Base-by-base conservation (phyloP, 2,888 invertebrate species). In the Orthonevra nobilis region DNA sequence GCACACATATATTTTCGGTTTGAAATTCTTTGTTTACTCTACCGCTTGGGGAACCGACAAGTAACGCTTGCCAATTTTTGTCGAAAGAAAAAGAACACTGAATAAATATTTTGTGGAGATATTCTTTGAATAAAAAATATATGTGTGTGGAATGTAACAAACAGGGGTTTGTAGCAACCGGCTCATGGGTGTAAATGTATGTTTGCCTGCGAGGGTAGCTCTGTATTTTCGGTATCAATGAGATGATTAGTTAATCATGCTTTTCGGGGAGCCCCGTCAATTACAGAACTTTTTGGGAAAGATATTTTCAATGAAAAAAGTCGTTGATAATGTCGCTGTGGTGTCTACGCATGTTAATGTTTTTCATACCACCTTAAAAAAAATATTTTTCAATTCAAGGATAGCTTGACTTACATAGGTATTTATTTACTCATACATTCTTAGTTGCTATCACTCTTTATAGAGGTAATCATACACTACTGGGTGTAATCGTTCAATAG, bases 1-100 rank as follows among this genome's bases (percentile, higher is more conserved):
- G 68, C 73, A 81, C 79, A 79, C 66, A 73, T 61, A 73, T 56
- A 73, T 73, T 79, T 72, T 73, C 56, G 36, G 28, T 58, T 64
- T 20, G 63, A 46, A 66, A 58, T 54, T 61, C 52, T 40, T 72
- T 66, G 54, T 72, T 60, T 54, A 54, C 52, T 48, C 19, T 36
- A 38, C 38, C 42, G 10, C 23, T 10, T 4, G n/a, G 15, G 9
- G 46, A 34, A 23, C 14, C 44, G n/a, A 6, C 17, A 14, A 9
- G 38, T 10, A 17, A 46, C 12, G 17, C 10, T 15, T 5, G 3
- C 10, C 5, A 26, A 26, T 40, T 28, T 40, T 28, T 12, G 26
- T 26, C 2, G 7, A 3, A 38, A 6, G 23, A 4, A n/a, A n/a
- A n/a, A n/a, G n/a, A n/a, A n/a, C n/a, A n/a, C n/a, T n/a, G 1